These are phyloP conservation scores for Alloplasta piceator DNA, from an alignment of 2,888 invertebrate genomes.

Conservation along the genomic window DNA sequence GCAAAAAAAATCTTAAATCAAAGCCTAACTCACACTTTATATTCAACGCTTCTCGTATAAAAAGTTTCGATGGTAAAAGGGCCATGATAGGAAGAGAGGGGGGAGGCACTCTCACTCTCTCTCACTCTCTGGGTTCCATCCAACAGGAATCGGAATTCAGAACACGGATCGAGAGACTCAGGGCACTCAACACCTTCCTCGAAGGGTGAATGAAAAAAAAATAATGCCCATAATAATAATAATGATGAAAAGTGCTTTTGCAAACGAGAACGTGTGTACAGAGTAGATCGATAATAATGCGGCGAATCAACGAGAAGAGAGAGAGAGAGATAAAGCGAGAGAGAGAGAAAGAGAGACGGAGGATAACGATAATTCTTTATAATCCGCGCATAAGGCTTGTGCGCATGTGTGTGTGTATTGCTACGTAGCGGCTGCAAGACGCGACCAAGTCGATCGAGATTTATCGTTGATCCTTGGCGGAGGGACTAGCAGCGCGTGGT, in stretches of 20 bases:
- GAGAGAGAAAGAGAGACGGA: background rate
- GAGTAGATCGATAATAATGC: conserved; percentile 57
- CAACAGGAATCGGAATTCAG: conserved; percentile 55
- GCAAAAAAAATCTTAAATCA: conserved; percentile 51
- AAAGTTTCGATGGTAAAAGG: conserved; percentile 41
- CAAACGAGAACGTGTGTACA: conserved; percentile 53
- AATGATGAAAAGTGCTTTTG: conserved; percentile 39
- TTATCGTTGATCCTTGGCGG: conserved; percentile 68
- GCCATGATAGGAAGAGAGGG: background rate
- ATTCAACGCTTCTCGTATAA: conserved; percentile 46
- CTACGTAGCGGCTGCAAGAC: conserved; percentile 9
- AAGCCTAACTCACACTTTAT: conserved; percentile 53
- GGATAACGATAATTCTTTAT: conserved; percentile 64
- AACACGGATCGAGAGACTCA: conserved; percentile 53
- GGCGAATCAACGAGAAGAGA: conserved; percentile 28
- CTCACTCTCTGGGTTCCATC: background rate
- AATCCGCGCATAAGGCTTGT: conserved; percentile 57
- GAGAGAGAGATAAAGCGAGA: background rate
- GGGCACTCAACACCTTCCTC: conserved; percentile 57
- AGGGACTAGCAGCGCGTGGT: conserved; percentile 63
- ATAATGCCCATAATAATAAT: conserved; percentile 30
- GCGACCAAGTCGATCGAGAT: conserved; percentile 64
- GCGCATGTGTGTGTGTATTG: background rate
- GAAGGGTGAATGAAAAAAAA: background rate
- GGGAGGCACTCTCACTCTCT: background rate